Evolutionary conservation across 1,140 invertebrate genomes (phyloP).

Genomic region (Drosophila kepulauana): DNA sequence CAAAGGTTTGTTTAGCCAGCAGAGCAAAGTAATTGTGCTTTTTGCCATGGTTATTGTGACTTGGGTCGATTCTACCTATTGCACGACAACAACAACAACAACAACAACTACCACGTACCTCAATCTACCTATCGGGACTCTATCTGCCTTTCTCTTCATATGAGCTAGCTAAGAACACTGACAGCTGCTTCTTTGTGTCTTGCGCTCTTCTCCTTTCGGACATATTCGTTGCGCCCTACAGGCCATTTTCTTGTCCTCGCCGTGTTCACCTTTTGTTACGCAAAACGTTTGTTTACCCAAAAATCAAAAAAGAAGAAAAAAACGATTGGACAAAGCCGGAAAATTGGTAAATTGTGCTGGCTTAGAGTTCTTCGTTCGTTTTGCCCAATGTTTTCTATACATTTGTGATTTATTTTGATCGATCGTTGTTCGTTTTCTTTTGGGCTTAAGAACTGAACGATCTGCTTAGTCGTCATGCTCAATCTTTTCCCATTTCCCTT

Average conservation of each 20-base stretch:
- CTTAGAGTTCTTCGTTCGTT: slow-evolving; percentile 50
- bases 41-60: slow-evolving; percentile 29
- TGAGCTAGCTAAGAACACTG: slow-evolving; percentile 37
- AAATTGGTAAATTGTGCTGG: slow-evolving; percentile 81
- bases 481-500: slow-evolving; percentile 2
- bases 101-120: slow-evolving; percentile 11
- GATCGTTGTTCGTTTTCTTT: slow-evolving; percentile 62
- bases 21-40: slow-evolving; percentile 49
- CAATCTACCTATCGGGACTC: slow-evolving; percentile 41
- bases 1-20: slow-evolving; percentile 51
- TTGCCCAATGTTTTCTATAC: slow-evolving; percentile 53
- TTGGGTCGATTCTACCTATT: slow-evolving; percentile 22
- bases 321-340: slow-evolving; percentile 32
- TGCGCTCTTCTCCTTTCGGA: slow-evolving; percentile 36
- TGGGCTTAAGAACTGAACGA: slow-evolving; percentile 55
- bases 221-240: slow-evolving; percentile 53
- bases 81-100: not conserved
- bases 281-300: slow-evolving; percentile 81
- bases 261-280: slow-evolving; percentile 75
- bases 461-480: slow-evolving; percentile 25
- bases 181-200: slow-evolving; percentile 64
- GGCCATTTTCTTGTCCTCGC: slow-evolving; percentile 71
- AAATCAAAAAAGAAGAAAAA: slow-evolving; percentile 62
- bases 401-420: slow-evolving; percentile 80
- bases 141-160: slow-evolving; percentile 35